Evolutionary conservation across 2,797 vertebrate species (phyloP), one percentile per base, ranked within the genome.

Genomic region (Helarctos malayanus): DNA sequence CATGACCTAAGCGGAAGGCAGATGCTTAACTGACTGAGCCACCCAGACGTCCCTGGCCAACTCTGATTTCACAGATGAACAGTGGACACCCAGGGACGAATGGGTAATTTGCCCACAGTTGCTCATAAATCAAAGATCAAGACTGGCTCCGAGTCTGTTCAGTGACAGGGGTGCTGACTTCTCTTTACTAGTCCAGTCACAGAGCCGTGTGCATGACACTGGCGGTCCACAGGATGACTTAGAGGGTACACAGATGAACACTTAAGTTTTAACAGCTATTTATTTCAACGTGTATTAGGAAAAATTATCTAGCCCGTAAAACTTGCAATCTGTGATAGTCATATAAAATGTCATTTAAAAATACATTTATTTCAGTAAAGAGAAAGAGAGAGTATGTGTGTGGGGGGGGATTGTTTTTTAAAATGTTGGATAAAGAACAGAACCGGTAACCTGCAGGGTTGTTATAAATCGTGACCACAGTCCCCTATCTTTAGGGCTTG

Each of bases 151-250:
- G 1, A 45, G 27, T 65, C 59, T 78, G 27, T 45, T 59, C 19
- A 57, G 80, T 18, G 47, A 13, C 35, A 19, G 75, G 27, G 8
- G 9, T 3, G 13, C 32, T 0, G 3, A 25, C 38, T 57, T 23
- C 54, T 85, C 88, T 61, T 56, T 49, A 10, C 38, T 7, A 49
- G 69, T 47, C 5, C 49, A 14, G 45, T 23, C 15, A 15, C n/a
- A 2, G 49, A 59, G 19, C 0, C 11, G 12, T 0, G 12, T 59
- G 59, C 0, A 0, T 2, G 57, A 54, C 21, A 6, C 5, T 32
- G 38, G 54, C 0, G 47, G 68, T 2, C 27, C 1, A 16, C 41
- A n/a, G 54, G 61, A 38, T 32, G 80, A 32, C 41, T 35, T 27
- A 29, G 25, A 52, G 49, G 63, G 35, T 14, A 19, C 25, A 32